Conservation (phyloP, 2,888 invertebrate species). For the Bellardia bayeri region DNA sequence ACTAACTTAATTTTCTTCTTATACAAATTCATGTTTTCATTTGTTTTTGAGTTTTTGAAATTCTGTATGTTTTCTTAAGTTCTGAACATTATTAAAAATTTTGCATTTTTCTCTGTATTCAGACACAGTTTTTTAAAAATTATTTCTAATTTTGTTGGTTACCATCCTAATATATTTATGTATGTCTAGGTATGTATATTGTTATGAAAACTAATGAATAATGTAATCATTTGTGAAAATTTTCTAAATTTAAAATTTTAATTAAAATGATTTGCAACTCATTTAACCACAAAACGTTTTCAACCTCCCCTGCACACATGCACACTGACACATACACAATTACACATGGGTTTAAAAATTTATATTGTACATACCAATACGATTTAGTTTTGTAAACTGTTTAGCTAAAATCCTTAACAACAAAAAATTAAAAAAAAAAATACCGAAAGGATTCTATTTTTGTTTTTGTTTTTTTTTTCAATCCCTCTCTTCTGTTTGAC, state of each 20-base stretch:
- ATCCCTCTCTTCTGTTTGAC: constrained; percentile 29
- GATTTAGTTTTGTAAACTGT: constrained; percentile 65
- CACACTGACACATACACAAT: background rate
- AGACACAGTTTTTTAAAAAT: no score
- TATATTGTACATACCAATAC: constrained; percentile 51
- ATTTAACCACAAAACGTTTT: constrained; percentile 75
- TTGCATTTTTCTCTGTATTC: no score
- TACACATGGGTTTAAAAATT: background rate
- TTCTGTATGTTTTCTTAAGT: no score
- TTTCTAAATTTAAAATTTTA: constrained; percentile 77
- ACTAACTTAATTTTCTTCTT: no score
- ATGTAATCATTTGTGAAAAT: constrained; percentile 73
- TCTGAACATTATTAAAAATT: no score
- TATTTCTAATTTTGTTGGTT: no score
- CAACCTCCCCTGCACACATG: constrained; percentile 30
- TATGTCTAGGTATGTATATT: constrained; percentile 64
- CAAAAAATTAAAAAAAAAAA: background rate
- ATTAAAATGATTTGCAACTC: constrained; percentile 77
- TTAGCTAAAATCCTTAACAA: constrained; percentile 48
- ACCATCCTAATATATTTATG: background rate
- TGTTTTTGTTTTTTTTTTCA: constrained; percentile 16
- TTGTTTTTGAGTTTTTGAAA: no score
- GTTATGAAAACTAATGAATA: constrained; percentile 74
- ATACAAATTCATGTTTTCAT: no score
- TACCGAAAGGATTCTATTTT: constrained; percentile 13